Conservation (phyloP, 2,888 invertebrate genomes). For the Bellardia pandia region DNA sequence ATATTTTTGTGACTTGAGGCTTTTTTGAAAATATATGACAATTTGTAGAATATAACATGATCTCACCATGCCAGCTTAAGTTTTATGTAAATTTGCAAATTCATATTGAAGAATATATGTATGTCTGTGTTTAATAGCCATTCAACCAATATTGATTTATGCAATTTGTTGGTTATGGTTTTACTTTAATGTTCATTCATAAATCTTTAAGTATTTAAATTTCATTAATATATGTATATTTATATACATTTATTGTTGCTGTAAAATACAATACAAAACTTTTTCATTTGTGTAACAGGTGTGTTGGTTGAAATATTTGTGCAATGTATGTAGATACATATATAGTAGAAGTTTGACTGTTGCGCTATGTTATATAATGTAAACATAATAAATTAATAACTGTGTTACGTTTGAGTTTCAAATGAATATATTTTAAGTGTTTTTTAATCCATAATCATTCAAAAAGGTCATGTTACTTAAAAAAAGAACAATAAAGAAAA, state of each 20-base stretch:
- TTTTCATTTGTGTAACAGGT: conserved; percentile 15
- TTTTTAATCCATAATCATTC: conserved; percentile 1
- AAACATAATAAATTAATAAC: conserved; percentile 17
- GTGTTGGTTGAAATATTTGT: conserved; percentile 12
- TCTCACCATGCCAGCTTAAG: not conserved
- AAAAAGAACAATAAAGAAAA: not conserved
- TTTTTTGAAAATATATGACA: too few species aligned
- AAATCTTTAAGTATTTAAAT: conserved; percentile 36
- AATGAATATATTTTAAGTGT: conserved; percentile 22
- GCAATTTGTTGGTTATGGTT: conserved; percentile 24
- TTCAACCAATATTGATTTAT: conserved; percentile 46
- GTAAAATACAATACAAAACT: not conserved
- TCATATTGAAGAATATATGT: not conserved
- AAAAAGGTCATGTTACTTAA: not conserved
- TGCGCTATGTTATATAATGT: not conserved
- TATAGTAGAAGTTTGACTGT: not conserved
- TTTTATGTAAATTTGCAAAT: not conserved
- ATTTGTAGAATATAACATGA: not conserved
- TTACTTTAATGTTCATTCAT: conserved; percentile 33
- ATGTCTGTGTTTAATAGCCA: conserved; percentile 3
- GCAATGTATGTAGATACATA: not conserved
- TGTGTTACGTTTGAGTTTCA: not conserved
- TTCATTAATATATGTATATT: not conserved
- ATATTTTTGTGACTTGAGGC: too few species aligned
- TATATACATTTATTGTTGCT: not conserved